Evolutionary conservation across 2,797 vertebrate genomes (phyloP), one percentile per base, ranked within the genome.

Genomic region (Sebastes umbrosus): DNA sequence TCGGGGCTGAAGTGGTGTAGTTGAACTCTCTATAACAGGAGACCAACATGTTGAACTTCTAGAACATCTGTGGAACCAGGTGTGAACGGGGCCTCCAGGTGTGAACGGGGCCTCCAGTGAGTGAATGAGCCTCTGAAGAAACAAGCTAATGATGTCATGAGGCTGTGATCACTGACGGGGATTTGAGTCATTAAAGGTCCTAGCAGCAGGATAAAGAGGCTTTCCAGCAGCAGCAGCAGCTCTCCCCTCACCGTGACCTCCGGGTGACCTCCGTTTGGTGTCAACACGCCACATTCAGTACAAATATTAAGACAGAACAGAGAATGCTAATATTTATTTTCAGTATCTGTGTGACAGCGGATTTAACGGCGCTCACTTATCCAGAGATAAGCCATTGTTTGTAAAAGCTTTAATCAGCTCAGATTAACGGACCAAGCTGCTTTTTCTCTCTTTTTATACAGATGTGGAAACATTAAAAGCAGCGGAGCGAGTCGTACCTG

Each of bases 401-500:
- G 80, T 3, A 60, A 75, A 76, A 79, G 87, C 88, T 84, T 73
- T 83, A 87, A 91, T 86, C 87, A 87, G 83, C 59, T 72, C 50
- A 87, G 78, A 85, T 84, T 88, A 86, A 63, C 64, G 22, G 50
- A 10, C 5, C 5, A 0, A 52, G 75, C 70, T n/a, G 80, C 52
- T 70, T 32, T 74, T 43, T 34, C 43, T 57, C 52, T 68, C 34
- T 62, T 20, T 52, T 52, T 69, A 29, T 9, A 8, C 8, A 34
- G 32, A n/a, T 1, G 46, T 52, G 31, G 24, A 70, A 74, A 60
- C 20, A 13, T 24, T 8, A 14, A 2, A 43, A n/a, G 64, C 64
- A 6, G 75, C 63, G 27, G 27, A 46, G 18, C 12, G 39, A 8
- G 14, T 27, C 31, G 0, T 83, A 99, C 98, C 98, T 99, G 97